Conservation (phyloP, 2,888 invertebrate species). For the Allophyes oxyacanthae region DNA sequence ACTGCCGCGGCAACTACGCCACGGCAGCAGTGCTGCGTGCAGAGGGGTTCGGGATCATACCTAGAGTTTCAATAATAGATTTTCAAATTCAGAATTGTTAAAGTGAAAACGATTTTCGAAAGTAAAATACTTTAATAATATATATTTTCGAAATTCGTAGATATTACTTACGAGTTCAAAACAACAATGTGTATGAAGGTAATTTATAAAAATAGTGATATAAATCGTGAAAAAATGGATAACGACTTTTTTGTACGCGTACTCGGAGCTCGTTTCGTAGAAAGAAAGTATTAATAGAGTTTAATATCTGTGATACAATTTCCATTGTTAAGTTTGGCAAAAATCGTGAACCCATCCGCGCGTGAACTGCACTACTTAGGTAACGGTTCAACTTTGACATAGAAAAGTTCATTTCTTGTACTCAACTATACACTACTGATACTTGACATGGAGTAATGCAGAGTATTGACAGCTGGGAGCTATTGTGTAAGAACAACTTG, state of each 20-base stretch:
- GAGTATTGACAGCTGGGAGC: slow-evolving; percentile 5
- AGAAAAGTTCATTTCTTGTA: slow-evolving; percentile 68
- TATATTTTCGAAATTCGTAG: too few relatives aligned
- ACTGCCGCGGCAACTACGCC: too few relatives aligned
- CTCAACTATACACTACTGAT: slow-evolving; percentile 24
- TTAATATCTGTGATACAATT: slow-evolving; percentile 64
- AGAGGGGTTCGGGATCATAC: too few relatives aligned
- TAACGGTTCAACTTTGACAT: slow-evolving; percentile 86
- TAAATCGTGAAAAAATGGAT: slow-evolving; percentile 35
- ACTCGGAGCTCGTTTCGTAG: slow-evolving; percentile 45
- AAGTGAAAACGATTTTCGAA: too few relatives aligned
- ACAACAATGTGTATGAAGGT: slow-evolving; percentile 35
- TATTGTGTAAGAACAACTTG: too few relatives aligned
- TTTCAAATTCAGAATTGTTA: too few relatives aligned
- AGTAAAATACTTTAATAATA: too few relatives aligned
- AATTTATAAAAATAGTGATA: slow-evolving; percentile 29
- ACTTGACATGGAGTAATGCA: slow-evolving; percentile 6
- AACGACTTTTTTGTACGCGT: slow-evolving; percentile 37
- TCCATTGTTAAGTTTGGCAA: slow-evolving; percentile 71
- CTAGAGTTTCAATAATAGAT: too few relatives aligned
- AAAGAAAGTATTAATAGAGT: slow-evolving; percentile 67
- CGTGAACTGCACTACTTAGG: slow-evolving; percentile 69
- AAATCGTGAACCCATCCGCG: slow-evolving; percentile 74
- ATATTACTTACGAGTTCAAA: too few relatives aligned
- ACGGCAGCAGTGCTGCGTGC: too few relatives aligned